Evolutionary conservation across 2,797 vertebrate species (phyloP), one percentile per base, ranked within the genome.

Genomic region (Silurus aristotelis): DNA sequence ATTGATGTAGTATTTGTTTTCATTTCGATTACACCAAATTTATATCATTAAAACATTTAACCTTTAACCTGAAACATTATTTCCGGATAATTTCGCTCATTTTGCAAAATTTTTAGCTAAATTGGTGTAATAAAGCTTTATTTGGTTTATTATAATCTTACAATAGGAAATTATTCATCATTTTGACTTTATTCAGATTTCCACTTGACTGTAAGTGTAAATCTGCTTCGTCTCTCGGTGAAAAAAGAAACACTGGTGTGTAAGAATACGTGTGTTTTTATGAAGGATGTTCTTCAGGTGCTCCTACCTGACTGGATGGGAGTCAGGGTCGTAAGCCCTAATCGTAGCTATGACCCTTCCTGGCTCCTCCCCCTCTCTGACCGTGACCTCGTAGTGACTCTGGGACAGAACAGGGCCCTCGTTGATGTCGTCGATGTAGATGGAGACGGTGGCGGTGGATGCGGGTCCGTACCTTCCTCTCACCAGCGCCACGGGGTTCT

Each of bases 361-460:
- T 0, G 95, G 93, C 85, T 95, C 96, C 61, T 93, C 91, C 2
- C 94, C 95, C 84, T 96, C 93, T 55, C 94, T 93, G 82, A 97
- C 92, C 0, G 93, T 96, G 90, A 96, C 94, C 87, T 96, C 94
- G 14, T 97, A 97, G 87, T 94, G 93, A 60, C 94, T 94, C 84
- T 95, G 94, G 84, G 94, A 94, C 83, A 97, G 89, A 85, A 94
- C 90, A 0, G 95, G 96, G 38, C 94, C 92, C 83, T 95, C 95
- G 0, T 95, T 94, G 64, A 96, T 92, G 46, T 95, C 94, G 3
- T 95, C 94, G 2, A 97, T 94, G 56, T 94, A 92, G 88, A 97
- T 94, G 7, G 94, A 95, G 83, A 97, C 94, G 0, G 96, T 96
- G 66, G 95, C 95, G 0, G 96, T 96, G 91, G 96, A 96, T 12